Percentiles rank a stretch among this genome's conserved stretches.
These are phyloP conservation scores for Egretta garzetta DNA, from an alignment of 2,113 vertebrate genomes.

Conservation along the genomic window DNA sequence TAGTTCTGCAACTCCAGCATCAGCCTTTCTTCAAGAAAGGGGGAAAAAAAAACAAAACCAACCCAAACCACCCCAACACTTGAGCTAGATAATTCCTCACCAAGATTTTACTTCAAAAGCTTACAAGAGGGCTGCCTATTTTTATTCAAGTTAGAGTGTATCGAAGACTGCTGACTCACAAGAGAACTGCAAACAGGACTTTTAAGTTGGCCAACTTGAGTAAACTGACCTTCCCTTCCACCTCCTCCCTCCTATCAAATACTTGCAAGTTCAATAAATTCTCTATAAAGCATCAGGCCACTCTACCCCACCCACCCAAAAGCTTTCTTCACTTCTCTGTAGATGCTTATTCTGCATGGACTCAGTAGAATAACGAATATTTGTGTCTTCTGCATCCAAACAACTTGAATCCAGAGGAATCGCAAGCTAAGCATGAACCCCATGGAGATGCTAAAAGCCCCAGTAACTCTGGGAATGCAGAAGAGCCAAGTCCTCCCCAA, in stretches of 20 bases:
- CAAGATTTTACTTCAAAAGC: neutral
- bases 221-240: neutral
- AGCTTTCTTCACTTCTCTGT: neutral
- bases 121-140: neutral
- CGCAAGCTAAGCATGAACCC: accelerated
- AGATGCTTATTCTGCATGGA: neutral
- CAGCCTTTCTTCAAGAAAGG: neutral
- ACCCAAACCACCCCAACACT: neutral
- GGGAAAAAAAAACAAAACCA: neutral
- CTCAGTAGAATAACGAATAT: neutral
- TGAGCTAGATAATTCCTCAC: neutral
- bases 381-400: neutral
- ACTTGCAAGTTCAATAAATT: neutral
- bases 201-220: neutral
- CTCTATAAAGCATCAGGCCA: neutral
- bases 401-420: neutral
- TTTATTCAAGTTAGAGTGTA: neutral
- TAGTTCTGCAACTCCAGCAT: neutral
- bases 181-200: constrained; percentile 21
- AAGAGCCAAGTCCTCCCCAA: neutral
- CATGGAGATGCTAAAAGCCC: neutral
- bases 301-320: neutral
- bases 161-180: neutral
- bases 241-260: neutral
- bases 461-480: neutral